Percentiles rank a stretch among this genome's conserved stretches.
Evolutionary conservation across 2,888 invertebrate species (phyloP).

Genomic region (Dasysyrphus albostriatus): DNA sequence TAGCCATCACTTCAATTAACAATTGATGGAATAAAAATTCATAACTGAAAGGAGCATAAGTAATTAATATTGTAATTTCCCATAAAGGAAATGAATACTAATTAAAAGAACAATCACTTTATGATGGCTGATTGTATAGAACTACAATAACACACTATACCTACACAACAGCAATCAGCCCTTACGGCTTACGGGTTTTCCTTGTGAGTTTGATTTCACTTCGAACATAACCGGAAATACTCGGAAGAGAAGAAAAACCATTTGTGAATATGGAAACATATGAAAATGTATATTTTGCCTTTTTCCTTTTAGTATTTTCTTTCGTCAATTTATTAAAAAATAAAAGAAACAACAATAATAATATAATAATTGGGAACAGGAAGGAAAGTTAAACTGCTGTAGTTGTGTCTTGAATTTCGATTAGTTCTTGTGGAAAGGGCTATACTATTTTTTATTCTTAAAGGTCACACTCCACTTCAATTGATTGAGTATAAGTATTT

Average conservation of each 20-base stretch:
- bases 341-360: constrained; percentile 9
- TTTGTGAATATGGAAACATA: constrained; percentile 64
- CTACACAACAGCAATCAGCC: too few species aligned
- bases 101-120: constrained; percentile 47
- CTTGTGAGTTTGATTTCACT: constrained; percentile 55
- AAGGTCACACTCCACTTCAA: not conserved
- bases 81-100: constrained; percentile 69
- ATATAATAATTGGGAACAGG: constrained; percentile 71
- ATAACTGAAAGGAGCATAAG: constrained; percentile 20
- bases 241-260: constrained; percentile 56
- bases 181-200: constrained; percentile 39
- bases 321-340: constrained; percentile 28
- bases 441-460: not conserved
- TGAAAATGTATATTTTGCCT: constrained; percentile 48
- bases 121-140: not conserved
- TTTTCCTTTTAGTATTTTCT: constrained; percentile 12
- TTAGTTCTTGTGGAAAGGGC: constrained; percentile 34
- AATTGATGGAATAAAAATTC: not conserved
- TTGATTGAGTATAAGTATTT: too few species aligned
- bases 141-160: too few species aligned
- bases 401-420: constrained; percentile 72
- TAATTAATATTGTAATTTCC: constrained; percentile 72
- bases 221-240: constrained; percentile 64
- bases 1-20: too few species aligned
- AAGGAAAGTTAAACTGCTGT: constrained; percentile 67